phyloP scores from a whole-genome alignment of 2,113 vertebrate species.

The western clawed frog (Xenopus tropicalis) region UCB_Xtro_10.0 CM004450.2:104849001-104849500 shows the following conservation, averaged over 20 bases:
- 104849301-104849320: slow-evolving; percentile 50
- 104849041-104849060: too few relatives aligned
- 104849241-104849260: slow-evolving; percentile 70
- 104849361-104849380: slow-evolving; percentile 68
- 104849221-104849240: slow-evolving; percentile 81
- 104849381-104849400: slow-evolving; percentile 76
- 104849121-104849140: neutral
- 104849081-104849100: neutral
- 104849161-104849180: slow-evolving; percentile 68
- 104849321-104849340: slow-evolving; percentile 64
- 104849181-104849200: slow-evolving; percentile 73
- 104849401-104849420: too few relatives aligned
- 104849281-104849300: slow-evolving; percentile 55
- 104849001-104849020: slow-evolving; percentile 66
- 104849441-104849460: too few relatives aligned
- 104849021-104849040: neutral
- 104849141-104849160: neutral
- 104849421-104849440: too few relatives aligned
- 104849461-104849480: too few relatives aligned
- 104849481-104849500: too few relatives aligned
- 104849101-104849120: neutral
- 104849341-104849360: slow-evolving; percentile 67
- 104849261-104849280: slow-evolving; percentile 65
- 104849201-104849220: slow-evolving; percentile 73
- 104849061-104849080: neutral